phyloP scores from a whole-genome alignment of 2,888 invertebrate genomes.

The Hipparchia sbordonii region DNA sequence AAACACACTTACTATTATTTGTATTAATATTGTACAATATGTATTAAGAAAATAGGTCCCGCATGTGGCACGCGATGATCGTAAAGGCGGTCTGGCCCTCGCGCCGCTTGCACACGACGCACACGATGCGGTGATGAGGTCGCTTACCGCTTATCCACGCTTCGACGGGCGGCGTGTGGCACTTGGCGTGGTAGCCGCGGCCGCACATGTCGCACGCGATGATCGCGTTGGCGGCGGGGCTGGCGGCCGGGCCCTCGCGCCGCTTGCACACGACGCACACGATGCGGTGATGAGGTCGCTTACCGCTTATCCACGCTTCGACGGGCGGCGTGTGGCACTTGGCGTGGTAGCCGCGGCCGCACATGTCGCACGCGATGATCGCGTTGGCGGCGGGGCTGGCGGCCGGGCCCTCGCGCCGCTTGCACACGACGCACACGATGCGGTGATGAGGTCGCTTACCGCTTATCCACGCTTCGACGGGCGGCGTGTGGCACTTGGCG shows the following conservation, averaged over 20 bases:
- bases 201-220: conserved; percentile 95
- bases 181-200: conserved; percentile 94
- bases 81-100: conserved; percentile 85
- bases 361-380: conserved; percentile 94
- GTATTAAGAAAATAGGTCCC: conserved; percentile 60
- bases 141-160: conserved; percentile 70
- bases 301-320: conserved; percentile 74
- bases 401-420: conserved; percentile 86
- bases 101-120: conserved; percentile 77
- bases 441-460: conserved; percentile 49
- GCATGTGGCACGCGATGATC: conserved; percentile 94
- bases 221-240: conserved; percentile 88
- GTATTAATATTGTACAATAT: no score
- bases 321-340: conserved; percentile 89
- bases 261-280: conserved; percentile 88
- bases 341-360: conserved; percentile 95
- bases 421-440: conserved; percentile 82
- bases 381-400: conserved; percentile 87
- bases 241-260: conserved; percentile 85
- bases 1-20: conserved; percentile 48
- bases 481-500: conserved; percentile 90
- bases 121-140: conserved; percentile 54
- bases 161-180: conserved; percentile 87
- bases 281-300: conserved; percentile 13
- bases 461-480: conserved; percentile 73